These are phyloP conservation scores for Echinarachnius parma DNA, from an alignment of 53 echinoderm and acorn worm genomes.

Conservation along the genomic window DNA sequence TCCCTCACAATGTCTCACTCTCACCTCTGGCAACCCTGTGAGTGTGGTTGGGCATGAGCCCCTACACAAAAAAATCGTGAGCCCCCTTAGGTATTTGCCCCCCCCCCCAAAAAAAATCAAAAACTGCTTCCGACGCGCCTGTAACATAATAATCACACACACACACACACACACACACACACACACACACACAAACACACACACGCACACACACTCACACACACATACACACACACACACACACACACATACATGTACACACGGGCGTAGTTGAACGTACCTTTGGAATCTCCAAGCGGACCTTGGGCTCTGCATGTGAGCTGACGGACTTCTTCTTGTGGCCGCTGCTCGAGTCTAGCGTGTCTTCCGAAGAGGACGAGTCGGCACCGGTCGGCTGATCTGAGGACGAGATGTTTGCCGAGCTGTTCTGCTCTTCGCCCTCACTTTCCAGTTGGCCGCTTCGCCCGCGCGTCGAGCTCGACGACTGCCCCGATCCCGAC, in stretches of 20 bases:
- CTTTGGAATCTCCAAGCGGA: conserved; percentile 29
- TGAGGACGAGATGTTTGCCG: conserved; percentile 34
- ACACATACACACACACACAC: neutral
- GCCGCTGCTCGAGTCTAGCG: conserved; percentile 4
- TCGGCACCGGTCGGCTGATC: conserved; percentile 44
- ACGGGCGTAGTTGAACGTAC: neutral
- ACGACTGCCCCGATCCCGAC: conserved; percentile 3
- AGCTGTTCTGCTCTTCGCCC: conserved; percentile 34
- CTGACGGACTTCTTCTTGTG: conserved; percentile 27
- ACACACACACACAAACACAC: too few species aligned
- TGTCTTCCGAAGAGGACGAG: conserved; percentile 38
- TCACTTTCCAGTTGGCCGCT: conserved; percentile 32
- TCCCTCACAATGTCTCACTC: too few species aligned
- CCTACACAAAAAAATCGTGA: too few species aligned
- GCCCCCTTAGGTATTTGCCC: too few species aligned
- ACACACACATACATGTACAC: neutral
- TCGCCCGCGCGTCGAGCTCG: neutral
- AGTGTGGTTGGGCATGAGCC: too few species aligned
- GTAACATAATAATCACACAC: too few species aligned
- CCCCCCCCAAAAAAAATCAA: too few species aligned
- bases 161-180: too few species aligned
- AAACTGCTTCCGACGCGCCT: too few species aligned
- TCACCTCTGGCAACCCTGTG: too few species aligned
- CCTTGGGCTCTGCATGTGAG: conserved; percentile 23
- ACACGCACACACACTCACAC: too few species aligned